Evolutionary conservation across 2,113 vertebrate species (phyloP), one percentile per base, ranked within the genome.

Genomic region (Charina bottae): DNA sequence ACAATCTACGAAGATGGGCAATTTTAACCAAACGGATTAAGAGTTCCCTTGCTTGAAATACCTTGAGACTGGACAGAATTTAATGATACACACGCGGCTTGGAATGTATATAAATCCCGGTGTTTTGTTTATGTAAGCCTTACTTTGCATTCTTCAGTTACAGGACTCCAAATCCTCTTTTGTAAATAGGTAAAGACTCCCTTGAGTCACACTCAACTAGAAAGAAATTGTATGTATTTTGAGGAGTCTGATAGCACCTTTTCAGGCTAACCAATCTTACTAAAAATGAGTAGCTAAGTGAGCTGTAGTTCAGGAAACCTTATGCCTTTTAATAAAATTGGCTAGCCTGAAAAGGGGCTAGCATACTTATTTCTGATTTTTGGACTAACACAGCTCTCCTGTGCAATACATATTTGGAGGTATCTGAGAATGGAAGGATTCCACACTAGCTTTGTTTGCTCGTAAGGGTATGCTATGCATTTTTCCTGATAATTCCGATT

Each of bases 181-280:
- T 17, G 4, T 24, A n/a, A 15, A 17, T 9, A 24, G 24, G 4
- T 24, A 17, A 3, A 8, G 9, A 87, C 2, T 0, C 1, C 2
- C 60, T n/a, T 64, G 9, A 64, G 68, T 78, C 68, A 78, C 33
- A 78, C 17, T 78, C 15, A 19, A 8, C 7, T 37, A 78, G 37
- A 78, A 72, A 33, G 5, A 33, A 37, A 72, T 72, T 72, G 4
- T 28, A 72, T 72, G 13, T 72, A 72, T 33, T 72, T 72, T 72
- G 64, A 72, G 6, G 28, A 72, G n/a, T 9, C 4, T n/a, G n/a
- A 33, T 72, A 72, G 64, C n/a, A 72, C 55, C 55, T 15, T 56
- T 56, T 56, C 55, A 56, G 55, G 12, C 55, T 56, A 56, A 56
- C 55, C 55, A 56, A 56, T 56, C 12, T 56, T 56, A 56, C 12